These are phyloP conservation scores for Fregetta grallaria DNA, from an alignment of 2,113 vertebrate species.

Conservation along the genomic window DNA sequence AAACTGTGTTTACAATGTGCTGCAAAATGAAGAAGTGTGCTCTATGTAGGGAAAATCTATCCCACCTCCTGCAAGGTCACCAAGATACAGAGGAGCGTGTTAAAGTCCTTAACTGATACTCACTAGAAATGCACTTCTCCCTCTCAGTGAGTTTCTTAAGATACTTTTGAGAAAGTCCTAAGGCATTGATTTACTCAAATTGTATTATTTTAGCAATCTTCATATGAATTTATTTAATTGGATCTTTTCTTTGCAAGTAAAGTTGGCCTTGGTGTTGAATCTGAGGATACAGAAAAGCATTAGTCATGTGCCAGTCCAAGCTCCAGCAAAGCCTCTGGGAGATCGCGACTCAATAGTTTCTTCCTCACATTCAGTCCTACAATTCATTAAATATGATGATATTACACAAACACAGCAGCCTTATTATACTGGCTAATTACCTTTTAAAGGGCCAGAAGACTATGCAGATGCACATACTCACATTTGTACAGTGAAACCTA, in stretches of 20 bases:
- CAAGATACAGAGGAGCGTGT: not conserved
- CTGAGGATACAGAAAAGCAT: not conserved
- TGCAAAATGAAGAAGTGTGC: not conserved
- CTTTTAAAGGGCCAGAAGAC: not conserved
- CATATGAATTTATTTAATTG: slow-evolving; percentile 12
- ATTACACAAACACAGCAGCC: not conserved
- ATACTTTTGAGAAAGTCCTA: not conserved
- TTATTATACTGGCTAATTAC: not conserved
- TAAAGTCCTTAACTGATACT: not conserved
- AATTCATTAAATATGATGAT: not conserved
- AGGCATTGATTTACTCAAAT: not conserved
- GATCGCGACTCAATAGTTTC: not conserved
- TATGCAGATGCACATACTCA: not conserved
- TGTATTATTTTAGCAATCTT: not conserved
- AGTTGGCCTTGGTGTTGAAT: not conserved
- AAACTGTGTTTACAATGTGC: slow-evolving; percentile 37
- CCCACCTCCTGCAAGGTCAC: not conserved
- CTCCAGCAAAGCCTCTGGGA: not conserved
- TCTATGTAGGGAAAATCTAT: not conserved
- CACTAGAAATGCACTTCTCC: not conserved
- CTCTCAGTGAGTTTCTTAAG: not conserved
- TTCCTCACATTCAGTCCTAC: not conserved
- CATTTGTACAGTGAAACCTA: not conserved
- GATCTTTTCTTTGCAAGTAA: not conserved
- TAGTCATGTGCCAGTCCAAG: not conserved